A percentile compares a stretch with the other conserved stretches of the same genome.
phyloP scores from a whole-genome alignment of 2,797 vertebrate species.

The Cyclopterus lumpus region DNA sequence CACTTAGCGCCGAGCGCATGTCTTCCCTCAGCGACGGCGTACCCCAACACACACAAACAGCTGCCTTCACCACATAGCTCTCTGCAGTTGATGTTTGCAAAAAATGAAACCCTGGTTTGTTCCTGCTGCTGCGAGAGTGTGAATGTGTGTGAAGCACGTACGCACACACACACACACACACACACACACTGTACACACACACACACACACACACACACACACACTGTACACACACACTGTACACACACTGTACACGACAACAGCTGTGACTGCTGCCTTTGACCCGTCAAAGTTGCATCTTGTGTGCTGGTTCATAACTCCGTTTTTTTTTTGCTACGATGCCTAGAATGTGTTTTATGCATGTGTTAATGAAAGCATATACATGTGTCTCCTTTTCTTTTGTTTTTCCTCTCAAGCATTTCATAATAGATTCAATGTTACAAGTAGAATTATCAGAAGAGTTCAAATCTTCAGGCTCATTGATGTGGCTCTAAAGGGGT shows the following conservation, averaged over 20 bases:
- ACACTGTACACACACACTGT: too few species aligned
- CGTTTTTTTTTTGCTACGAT: constrained; percentile 60
- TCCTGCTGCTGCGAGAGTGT: constrained; percentile 24
- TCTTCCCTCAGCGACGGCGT: constrained; percentile 32
- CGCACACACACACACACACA: constrained; percentile 28
- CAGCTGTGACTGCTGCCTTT: constrained; percentile 47
- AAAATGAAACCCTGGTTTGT: constrained; percentile 45
- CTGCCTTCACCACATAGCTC: constrained; percentile 63
- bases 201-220: constrained; percentile 25
- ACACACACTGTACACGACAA: constrained; percentile 20
- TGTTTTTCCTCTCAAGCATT: not conserved
- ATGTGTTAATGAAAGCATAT: not conserved
- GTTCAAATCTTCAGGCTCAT: not conserved
- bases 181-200: constrained; percentile 32
- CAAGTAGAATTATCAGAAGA: not conserved
- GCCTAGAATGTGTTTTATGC: constrained; percentile 14
- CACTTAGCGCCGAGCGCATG: constrained; percentile 34
- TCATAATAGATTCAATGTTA: not conserved
- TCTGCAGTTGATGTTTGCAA: constrained; percentile 52
- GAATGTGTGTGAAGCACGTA: constrained; percentile 31
- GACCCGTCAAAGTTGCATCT: constrained; percentile 50
- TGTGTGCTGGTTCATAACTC: constrained; percentile 20
- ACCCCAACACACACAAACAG: constrained; percentile 52
- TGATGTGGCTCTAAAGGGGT: not conserved
- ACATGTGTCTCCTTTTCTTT: not conserved